These are phyloP conservation scores for Ophthalmolycus amberensis DNA, from an alignment of 2,113 vertebrate species.

Conservation along the genomic window DNA sequence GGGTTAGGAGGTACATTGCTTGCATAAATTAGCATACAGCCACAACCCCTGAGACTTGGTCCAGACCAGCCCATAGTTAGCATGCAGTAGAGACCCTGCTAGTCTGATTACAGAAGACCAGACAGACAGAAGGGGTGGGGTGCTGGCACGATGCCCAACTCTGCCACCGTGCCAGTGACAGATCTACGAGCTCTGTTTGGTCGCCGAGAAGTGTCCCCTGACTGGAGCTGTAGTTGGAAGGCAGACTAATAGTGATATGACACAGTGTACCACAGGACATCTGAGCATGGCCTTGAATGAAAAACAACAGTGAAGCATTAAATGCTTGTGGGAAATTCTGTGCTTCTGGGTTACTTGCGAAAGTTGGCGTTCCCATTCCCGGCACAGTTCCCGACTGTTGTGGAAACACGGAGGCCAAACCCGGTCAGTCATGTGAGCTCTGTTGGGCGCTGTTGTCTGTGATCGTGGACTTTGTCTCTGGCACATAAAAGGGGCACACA, in stretches of 20 bases:
- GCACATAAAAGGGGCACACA: constrained; percentile 33
- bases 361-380: constrained; percentile 12
- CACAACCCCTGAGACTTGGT: constrained; percentile 69
- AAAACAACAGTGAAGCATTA: constrained; percentile 9
- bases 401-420: constrained; percentile 49
- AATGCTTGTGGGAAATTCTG: constrained; percentile 25
- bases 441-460: constrained; percentile 34
- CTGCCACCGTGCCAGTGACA: constrained; percentile 70
- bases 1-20: constrained; percentile 50
- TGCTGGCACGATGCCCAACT: constrained; percentile 71
- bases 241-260: constrained; percentile 51
- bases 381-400: constrained; percentile 28
- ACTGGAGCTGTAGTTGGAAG: constrained; percentile 39
- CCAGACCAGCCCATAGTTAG: constrained; percentile 74
- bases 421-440: constrained; percentile 55
- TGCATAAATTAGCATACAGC: constrained; percentile 81
- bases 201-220: constrained; percentile 58
- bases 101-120: constrained; percentile 71
- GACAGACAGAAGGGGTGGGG: constrained; percentile 57
- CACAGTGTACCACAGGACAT: constrained; percentile 16
- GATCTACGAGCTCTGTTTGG: constrained; percentile 59
- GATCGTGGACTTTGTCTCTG: constrained; percentile 47
- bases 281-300: neutral
- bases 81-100: constrained; percentile 77
- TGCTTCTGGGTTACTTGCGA: constrained; percentile 32